Base-by-base conservation (phyloP, 2,797 vertebrate genomes). In the Mallotus villosus region DNA sequence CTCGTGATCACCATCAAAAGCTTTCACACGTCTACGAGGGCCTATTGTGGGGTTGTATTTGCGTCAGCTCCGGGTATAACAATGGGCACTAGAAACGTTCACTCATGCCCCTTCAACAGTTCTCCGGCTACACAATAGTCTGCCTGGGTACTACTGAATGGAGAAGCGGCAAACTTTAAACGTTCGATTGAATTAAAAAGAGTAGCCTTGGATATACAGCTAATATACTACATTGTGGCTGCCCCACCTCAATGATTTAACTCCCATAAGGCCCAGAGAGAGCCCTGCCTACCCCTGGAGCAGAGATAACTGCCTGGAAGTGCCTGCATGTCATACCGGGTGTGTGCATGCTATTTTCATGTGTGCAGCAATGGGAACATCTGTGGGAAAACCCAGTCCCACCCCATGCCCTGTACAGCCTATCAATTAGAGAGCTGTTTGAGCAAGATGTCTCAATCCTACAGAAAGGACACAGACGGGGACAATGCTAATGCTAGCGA, bases 291-390 rank as follows among this genome's bases (percentile, higher is more conserved):
- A 58, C 37, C 51, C 53, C 53, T 67, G 2, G 17, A 55, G 19
- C 51, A n/a, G 0, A 55, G 66, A 61, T 63, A 72, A 78, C 71
- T 78, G 77, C 67, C 63, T 73, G 29, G 71, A 72, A 75, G 74
- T 69, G 68, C 9, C 24, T 2, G 55, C 81, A 73, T 68, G 51
- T 29, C 24, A 19, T 24, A 58, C 62, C 75, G 87, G 83, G 79
- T 84, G 84, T 82, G 74, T 22, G 55, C 25, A 14, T 57, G 25
- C 24, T 19, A 29, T n/a, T 87, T 86, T 82, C 73, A 85, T 77
- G 68, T 79, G 17, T 32, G 58, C 76, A 57, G 9, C 70, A 75
- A 71, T 64, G 63, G 41, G 67, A 75, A 75, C 73, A 78, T 68
- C 73, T 63, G 68, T 14, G 7, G 55, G 32, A 70, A 82, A 76